These are phyloP conservation scores for Euborellia annulipes DNA, from an alignment of 1,140 invertebrate species.

Conservation along the genomic window DNA sequence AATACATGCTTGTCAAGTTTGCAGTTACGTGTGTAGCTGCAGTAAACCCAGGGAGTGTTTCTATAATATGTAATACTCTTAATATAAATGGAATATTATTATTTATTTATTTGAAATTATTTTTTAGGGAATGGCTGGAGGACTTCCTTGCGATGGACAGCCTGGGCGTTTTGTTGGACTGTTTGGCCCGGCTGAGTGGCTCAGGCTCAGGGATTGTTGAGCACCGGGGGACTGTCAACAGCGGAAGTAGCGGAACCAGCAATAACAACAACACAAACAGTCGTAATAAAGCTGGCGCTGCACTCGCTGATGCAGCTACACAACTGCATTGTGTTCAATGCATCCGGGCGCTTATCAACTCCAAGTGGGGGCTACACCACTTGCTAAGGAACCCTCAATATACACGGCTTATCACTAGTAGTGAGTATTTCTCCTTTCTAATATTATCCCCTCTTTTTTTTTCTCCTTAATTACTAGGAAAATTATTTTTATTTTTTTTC, in stretches of 20 bases:
- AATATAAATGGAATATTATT: too few species aligned
- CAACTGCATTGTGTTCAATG: conserved; percentile 32
- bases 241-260: not conserved
- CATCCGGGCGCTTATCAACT: conserved; percentile 33
- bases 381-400: conserved; percentile 29
- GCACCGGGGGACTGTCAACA: not conserved
- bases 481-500: not conserved
- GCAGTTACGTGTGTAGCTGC: too few species aligned
- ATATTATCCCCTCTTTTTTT: not conserved
- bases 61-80: too few species aligned
- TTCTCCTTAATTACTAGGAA: not conserved
- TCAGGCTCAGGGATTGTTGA: not conserved
- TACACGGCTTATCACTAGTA: conserved; percentile 27
- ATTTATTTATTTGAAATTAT: too few species aligned
- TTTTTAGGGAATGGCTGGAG: conserved; percentile 27
- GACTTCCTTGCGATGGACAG: conserved; percentile 32
- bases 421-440: conserved; percentile 22
- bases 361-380: conserved; percentile 29
- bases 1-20: too few species aligned
- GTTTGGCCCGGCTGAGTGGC: conserved; percentile 23
- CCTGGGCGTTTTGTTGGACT: conserved; percentile 29
- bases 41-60: too few species aligned
- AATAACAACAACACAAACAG: too few species aligned
- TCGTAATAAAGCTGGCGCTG: conserved; percentile 17
- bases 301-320: conserved; percentile 27